Base-by-base conservation (phyloP, 2,113 vertebrate genomes). In the Campylorhamphus procurvoides region DNA sequence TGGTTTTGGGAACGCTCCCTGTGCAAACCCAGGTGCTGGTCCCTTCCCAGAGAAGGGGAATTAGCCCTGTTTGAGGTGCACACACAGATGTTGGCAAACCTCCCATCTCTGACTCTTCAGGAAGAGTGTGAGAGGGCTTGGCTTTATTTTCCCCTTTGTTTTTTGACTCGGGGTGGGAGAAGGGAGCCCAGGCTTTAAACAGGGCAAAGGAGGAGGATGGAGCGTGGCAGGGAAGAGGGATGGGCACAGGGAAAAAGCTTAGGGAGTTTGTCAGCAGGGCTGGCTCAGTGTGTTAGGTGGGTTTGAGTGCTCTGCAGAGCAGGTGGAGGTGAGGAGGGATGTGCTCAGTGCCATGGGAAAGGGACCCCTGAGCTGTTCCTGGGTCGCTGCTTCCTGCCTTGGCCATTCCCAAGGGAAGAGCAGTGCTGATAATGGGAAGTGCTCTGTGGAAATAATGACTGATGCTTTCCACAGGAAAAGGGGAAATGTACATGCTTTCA, bases 71-170 rank as follows among this genome's bases (percentile, higher is more conserved):
- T 50, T 67, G 95, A 71, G 94, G 52, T 37, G 7, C 55, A 64
- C 55, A 17, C 44, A 14, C 40, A 56, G 74, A 2, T 73, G 56
- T n/a, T 95, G 90, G 92, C 82, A 93, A 10, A 56, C 39, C 78
- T 93, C 94, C 94, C 75, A 20, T 4, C 22, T 44, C 82, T 46
- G 87, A 55, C 92, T 79, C 63, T 2, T 27, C 84, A 79, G 84
- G 84, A 91, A 81, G 92, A 55, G 77, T 7, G 59, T 37, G 58
- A 13, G 35, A 29, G 63, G 49, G n/a, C 22, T 88, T 29, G 37
- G 44, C 52, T 72, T 44, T 5, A 7, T 90, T 79, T 49, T 39
- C 42, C 35, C 75, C 39, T 87, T 77, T 69, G 56, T 11, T 49
- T 68, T 63, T 50, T 55, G 37, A 4, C 27, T 58, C 1, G 0